phyloP scores from a whole-genome alignment of 1,140 invertebrate genomes.

The Macrotrachela quadricornifera region DNA sequence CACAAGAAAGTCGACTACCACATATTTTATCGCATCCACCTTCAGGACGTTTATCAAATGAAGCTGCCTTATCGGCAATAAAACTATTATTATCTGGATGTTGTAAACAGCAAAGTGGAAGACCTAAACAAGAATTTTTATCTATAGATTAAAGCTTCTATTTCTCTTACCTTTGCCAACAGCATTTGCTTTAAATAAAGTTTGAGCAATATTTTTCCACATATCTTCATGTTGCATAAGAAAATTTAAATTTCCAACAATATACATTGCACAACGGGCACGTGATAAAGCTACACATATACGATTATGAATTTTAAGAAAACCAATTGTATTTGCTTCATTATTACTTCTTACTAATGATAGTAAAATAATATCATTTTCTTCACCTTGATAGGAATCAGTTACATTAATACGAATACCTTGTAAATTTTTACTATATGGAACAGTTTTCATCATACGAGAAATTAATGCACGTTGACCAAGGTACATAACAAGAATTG shows the following conservation, averaged over 20 bases:
- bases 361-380: constrained; percentile 57
- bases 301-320: constrained; percentile 49
- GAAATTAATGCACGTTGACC: too few relatives aligned
- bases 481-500: constrained; percentile 27
- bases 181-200: too few relatives aligned
- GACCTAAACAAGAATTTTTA: too few relatives aligned
- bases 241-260: constrained; percentile 45
- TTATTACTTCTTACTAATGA: constrained; percentile 55
- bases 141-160: too few relatives aligned
- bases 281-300: constrained; percentile 61
- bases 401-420: too few relatives aligned
- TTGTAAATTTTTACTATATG: too few relatives aligned
- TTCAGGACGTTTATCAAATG: constrained; percentile 26
- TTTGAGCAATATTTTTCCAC: constrained; percentile 30
- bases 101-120: not conserved
- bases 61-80: constrained; percentile 13
- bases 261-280: constrained; percentile 46
- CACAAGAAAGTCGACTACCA: constrained; percentile 18
- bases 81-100: constrained; percentile 12
- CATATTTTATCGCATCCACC: constrained; percentile 27
- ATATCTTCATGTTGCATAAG: constrained; percentile 24
- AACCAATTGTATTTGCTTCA: constrained; percentile 47
- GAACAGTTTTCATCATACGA: too few relatives aligned
- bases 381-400: constrained; percentile 52
- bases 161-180: too few relatives aligned